These are phyloP conservation scores for Salvator merianae DNA, from an alignment of 2,113 vertebrate species.

Conservation along the genomic window DNA sequence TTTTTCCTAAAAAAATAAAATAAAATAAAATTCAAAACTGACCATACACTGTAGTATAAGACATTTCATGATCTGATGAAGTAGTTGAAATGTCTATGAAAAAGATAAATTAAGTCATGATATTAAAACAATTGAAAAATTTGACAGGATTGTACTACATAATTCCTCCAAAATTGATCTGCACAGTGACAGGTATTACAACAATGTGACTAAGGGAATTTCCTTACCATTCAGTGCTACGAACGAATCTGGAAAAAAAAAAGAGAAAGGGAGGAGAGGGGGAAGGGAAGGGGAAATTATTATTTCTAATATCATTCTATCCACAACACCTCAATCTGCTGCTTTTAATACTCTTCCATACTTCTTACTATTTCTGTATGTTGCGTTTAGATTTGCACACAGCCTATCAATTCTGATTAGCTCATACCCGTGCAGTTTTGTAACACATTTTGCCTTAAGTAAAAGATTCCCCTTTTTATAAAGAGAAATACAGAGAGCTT, in stretches of 20 bases:
- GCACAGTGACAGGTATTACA: slow-evolving; percentile 52
- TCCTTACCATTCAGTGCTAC: slow-evolving; percentile 97
- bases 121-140: slow-evolving; percentile 64
- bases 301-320: slow-evolving; percentile 60
- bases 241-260: slow-evolving; percentile 90
- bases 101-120: slow-evolving; percentile 76
- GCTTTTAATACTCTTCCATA: background rate
- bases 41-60: slow-evolving; percentile 82
- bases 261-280: slow-evolving; percentile 55
- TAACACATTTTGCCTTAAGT: background rate
- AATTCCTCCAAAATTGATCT: slow-evolving; percentile 61
- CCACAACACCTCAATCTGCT: slow-evolving; percentile 11
- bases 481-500: background rate
- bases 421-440: background rate
- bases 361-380: slow-evolving; percentile 39
- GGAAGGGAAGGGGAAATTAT: slow-evolving; percentile 61
- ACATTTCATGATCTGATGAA: slow-evolving; percentile 89
- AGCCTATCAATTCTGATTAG: background rate
- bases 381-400: background rate
- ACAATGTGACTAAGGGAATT: slow-evolving; percentile 61
- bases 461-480: background rate
- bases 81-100: slow-evolving; percentile 89
- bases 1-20: slow-evolving; percentile 50
- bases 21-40: slow-evolving; percentile 67
- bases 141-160: slow-evolving; percentile 51